A percentile compares a stretch with the other conserved stretches of the same genome.
phyloP scores from a whole-genome alignment of 2,113 vertebrate genomes.

The Scatophagus argus region DNA sequence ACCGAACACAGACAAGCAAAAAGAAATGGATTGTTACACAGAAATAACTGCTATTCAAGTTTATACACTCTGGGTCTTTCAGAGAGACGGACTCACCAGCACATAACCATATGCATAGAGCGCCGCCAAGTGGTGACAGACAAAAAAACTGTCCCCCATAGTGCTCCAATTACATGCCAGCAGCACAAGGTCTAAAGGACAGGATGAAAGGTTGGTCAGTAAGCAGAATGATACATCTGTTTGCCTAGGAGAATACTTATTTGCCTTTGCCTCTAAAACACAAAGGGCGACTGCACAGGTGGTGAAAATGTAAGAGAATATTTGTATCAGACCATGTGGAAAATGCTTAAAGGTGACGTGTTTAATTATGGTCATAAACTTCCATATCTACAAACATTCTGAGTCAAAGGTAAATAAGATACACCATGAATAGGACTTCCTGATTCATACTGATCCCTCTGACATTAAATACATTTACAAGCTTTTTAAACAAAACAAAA shows the following conservation, averaged over 20 bases:
- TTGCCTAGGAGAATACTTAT: not conserved
- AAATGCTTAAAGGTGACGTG: not conserved
- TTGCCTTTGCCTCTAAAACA: not conserved
- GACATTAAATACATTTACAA: too few species aligned
- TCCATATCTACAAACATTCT: not conserved
- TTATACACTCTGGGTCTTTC: not conserved
- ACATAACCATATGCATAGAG: constrained; percentile 89
- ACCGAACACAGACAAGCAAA: constrained; percentile 6
- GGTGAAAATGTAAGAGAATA: not conserved
- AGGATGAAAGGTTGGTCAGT: constrained; percentile 12
- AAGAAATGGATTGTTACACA: not conserved
- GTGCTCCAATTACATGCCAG: constrained; percentile 87
- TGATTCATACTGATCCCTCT: too few species aligned
- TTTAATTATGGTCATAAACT: not conserved
- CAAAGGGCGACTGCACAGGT: not conserved
- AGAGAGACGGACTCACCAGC: constrained; percentile 78
- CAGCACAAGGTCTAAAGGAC: constrained; percentile 82
- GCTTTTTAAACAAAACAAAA: too few species aligned
- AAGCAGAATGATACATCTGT: not conserved
- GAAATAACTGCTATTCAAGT: not conserved
- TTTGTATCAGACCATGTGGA: not conserved
- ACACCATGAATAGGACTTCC: not conserved
- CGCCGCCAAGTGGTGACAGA: constrained; percentile 88
- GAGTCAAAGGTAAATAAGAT: not conserved
- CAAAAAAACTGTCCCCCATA: constrained; percentile 86